Base-by-base conservation (phyloP, 2,113 vertebrate genomes). In the Glareola pratincola region DNA sequence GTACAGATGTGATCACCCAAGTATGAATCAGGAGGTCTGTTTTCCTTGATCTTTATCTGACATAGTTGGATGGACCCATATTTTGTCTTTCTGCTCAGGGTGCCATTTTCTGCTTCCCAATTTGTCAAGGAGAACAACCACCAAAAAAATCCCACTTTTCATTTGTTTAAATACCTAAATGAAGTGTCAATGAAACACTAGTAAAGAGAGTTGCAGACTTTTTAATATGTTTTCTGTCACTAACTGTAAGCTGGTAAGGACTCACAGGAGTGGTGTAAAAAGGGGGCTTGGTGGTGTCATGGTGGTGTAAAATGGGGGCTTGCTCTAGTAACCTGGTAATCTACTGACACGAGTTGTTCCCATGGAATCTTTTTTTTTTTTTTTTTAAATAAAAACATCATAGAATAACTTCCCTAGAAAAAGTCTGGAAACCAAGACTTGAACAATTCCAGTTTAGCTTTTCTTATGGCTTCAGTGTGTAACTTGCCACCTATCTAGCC, bases 21-120 rank as follows among this genome's bases (percentile, higher is more conserved):
- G 12, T 5, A 37, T 43, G 30, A 86, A 17, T 30, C 27, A 21
- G n/a, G 43, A 54, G 20, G 1, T 43, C 16, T 76, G 4, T 27
- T 39, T 57, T 14, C 23, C 37, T 82, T 48, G 8, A 4, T 34
- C 17, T 56, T 71, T 68, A 60, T 26, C 57, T 79, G 56, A 27
- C 34, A 21, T 27, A 0, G 2, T 3, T 51, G 30, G 8, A 30
- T 12, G 36, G 56, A 51, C 14, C 10, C 8, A 0, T n/a, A 5
- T 36, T 84, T 78, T 89, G 8, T 14, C 45, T 72, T 21, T 20
- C 21, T 0, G 0, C 14, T 57, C 11, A 24, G 9, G 22, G 4
- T 53, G 8, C 8, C 4, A 4, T 41, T 66, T 78, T 59, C 51
- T 34, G 23, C 37, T 47, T 89, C 5, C 23, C 1, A 23, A 13